Percentiles rank a stretch among this genome's conserved stretches.
These are phyloP conservation scores for Ostrea edulis DNA, from an alignment of 1,140 invertebrate genomes.

Conservation along the genomic window DNA sequence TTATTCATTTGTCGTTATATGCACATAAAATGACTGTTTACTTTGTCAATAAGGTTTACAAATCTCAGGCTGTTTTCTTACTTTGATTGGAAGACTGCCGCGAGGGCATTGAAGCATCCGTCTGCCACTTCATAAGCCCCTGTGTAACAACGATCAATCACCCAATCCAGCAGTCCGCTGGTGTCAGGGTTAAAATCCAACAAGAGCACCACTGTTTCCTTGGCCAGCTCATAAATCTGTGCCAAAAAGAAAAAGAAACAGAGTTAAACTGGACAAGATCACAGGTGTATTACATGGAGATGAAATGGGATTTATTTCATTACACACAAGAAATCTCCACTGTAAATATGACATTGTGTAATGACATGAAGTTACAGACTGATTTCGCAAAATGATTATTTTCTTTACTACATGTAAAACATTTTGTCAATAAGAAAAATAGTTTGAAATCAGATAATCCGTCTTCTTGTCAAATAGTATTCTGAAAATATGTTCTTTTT, in stretches of 20 bases:
- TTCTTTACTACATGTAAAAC: background rate
- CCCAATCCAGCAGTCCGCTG: constrained; percentile 96
- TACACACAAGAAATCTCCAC: background rate
- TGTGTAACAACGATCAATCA: constrained; percentile 98
- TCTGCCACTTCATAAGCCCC: constrained; percentile 93
- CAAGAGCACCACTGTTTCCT: constrained; percentile 95
- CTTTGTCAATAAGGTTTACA: background rate
- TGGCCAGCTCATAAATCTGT: constrained; percentile 92
- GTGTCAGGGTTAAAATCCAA: constrained; percentile 98
- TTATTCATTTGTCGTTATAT: background rate
- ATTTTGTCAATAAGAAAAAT: no score
- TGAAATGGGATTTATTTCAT: background rate
- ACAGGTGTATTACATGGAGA: background rate
- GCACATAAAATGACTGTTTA: background rate
- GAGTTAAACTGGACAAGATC: background rate
- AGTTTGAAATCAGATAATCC: no score
- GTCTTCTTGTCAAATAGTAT: no score
- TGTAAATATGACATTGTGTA: background rate
- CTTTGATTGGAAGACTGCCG: constrained; percentile 97
- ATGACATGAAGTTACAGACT: background rate
- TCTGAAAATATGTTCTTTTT: no score
- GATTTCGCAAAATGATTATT: background rate
- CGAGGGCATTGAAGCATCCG: constrained; percentile 96
- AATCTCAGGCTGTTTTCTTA: constrained; percentile 73
- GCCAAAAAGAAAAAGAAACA: constrained; percentile 45